Base-by-base conservation (phyloP, 2,888 invertebrate genomes). In the Protophormia terraenovae region DNA sequence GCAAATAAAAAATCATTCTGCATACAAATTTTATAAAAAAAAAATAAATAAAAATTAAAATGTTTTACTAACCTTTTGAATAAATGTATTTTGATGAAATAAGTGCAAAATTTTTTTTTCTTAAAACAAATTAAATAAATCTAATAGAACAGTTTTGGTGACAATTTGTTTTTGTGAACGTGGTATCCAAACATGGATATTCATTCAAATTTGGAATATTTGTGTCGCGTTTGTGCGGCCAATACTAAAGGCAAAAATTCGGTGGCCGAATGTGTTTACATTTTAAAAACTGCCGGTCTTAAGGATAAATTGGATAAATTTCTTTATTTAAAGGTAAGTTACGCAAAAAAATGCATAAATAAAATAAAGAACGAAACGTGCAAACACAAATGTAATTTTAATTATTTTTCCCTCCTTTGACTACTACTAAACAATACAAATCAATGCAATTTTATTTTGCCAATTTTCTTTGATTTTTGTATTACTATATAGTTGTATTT, bases 161-260 rank as follows among this genome's bases (percentile, higher is more conserved):
- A 6, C 12, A 35, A 35, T 35, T 6, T 35, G 3, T 6, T 10
- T 7, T 35, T 7, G 35, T 35, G 35, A 35, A 12, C 35, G 12
- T 10, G 12, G 10, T 12, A 50, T 8, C 1, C 10, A 47, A 66
- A 75, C 45, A 78, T 91, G 91, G 91, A 90, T 84, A 86, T 88
- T 29, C 90, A 90, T 58, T 71, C 84, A 50, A 87, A 87, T 79
- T 91, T 91, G 22, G 91, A 91, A 69, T 90, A 89, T 87, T 88
- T 91, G 77, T 91, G 91, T 72, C 91, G 91, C 58, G 89, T 91
- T 73, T 91, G 91, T 87, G 91, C 91, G 55, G 91, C 89, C 19
- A 90, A 91, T 67, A 91, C 91, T 4, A 91, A 90, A 86, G 88
- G 88, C 78, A 90, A 88, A 86, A 90, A 90, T 84, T 90, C 91